Conservation (phyloP, 1,140 invertebrate genomes). For the Manduca sexta region DNA sequence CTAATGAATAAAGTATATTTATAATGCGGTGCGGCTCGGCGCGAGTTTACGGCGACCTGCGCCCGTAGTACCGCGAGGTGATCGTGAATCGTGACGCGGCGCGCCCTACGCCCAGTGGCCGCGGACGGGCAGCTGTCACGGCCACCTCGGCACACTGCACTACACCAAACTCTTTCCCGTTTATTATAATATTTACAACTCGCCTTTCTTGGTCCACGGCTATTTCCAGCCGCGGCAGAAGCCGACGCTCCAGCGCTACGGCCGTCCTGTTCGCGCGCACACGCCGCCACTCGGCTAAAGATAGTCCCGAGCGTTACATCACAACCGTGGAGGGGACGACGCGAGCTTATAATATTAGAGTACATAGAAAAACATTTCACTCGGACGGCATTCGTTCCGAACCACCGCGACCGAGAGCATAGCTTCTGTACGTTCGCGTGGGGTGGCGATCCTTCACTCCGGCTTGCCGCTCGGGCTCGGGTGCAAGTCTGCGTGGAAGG, state of each 20-base stretch:
- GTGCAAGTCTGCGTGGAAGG: not conserved
- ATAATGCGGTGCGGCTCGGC: constrained; percentile 12
- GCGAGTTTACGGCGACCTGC: not conserved
- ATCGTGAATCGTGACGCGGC: constrained; percentile 21
- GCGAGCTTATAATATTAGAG: constrained; percentile 72
- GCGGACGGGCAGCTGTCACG: constrained; percentile 34
- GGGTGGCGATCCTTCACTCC: constrained; percentile 20
- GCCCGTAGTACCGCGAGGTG: not conserved
- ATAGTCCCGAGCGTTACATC: constrained; percentile 64
- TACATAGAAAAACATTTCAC: constrained; percentile 70
- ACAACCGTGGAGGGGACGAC: constrained; percentile 67
- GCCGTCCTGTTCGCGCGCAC: constrained; percentile 47
- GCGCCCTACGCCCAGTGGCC: constrained; percentile 28
- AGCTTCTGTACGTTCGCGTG: constrained; percentile 43
- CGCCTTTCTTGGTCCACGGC: constrained; percentile 75
- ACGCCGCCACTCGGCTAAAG: constrained; percentile 45
- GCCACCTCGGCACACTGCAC: constrained; percentile 71
- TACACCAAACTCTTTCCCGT: constrained; percentile 64
- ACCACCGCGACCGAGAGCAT: constrained; percentile 42
- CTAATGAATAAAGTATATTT: constrained; percentile 24
- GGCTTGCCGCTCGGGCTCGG: constrained; percentile 7
- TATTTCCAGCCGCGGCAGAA: constrained; percentile 68
- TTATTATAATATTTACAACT: constrained; percentile 72
- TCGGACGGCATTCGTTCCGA: constrained; percentile 60
- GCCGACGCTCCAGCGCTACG: constrained; percentile 42